These are phyloP conservation scores for Mongoloraphidia duomilia DNA, from an alignment of 2,888 invertebrate species.

Conservation along the genomic window DNA sequence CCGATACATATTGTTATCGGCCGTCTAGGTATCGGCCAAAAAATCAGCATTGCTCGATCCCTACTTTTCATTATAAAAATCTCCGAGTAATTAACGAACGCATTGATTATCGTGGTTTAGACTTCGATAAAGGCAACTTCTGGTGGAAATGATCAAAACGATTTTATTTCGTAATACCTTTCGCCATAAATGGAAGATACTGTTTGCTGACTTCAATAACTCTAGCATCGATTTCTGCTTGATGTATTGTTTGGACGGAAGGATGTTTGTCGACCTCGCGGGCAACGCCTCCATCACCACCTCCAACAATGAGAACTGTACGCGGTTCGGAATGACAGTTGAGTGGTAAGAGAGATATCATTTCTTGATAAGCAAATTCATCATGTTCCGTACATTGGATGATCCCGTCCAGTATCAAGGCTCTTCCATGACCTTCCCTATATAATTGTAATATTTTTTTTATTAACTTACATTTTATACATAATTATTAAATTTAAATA, in stretches of 20 bases:
- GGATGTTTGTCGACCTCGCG: conserved; percentile 92
- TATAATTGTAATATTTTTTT: conserved; percentile 15
- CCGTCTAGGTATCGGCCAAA: too few species aligned
- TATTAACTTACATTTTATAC: too few species aligned
- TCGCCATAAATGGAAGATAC: conserved; percentile 81
- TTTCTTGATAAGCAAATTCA: conserved; percentile 97
- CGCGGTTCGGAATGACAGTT: conserved; percentile 83
- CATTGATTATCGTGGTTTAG: too few species aligned
- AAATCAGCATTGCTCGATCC: too few species aligned
- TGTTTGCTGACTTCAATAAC: conserved; percentile 84
- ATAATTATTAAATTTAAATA: too few species aligned
- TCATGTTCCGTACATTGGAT: conserved; percentile 94
- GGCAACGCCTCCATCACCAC: conserved; percentile 96
- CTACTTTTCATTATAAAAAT: too few species aligned
- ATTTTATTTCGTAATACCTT: conserved; percentile 14
- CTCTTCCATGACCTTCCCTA: conserved; percentile 67
- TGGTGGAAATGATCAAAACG: too few species aligned
- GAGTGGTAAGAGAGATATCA: conserved; percentile 89
- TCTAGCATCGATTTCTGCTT: conserved; percentile 87
- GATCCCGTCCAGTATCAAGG: conserved; percentile 84
- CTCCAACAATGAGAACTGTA: conserved; percentile 88
- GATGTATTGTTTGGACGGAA: conserved; percentile 65
- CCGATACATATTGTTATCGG: too few species aligned
- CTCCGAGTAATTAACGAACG: too few species aligned
- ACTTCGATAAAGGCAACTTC: too few species aligned